These are phyloP conservation scores for Caenorhabditis sp. DNA, from an alignment of 2,888 invertebrate genomes.

Conservation along the genomic window DNA sequence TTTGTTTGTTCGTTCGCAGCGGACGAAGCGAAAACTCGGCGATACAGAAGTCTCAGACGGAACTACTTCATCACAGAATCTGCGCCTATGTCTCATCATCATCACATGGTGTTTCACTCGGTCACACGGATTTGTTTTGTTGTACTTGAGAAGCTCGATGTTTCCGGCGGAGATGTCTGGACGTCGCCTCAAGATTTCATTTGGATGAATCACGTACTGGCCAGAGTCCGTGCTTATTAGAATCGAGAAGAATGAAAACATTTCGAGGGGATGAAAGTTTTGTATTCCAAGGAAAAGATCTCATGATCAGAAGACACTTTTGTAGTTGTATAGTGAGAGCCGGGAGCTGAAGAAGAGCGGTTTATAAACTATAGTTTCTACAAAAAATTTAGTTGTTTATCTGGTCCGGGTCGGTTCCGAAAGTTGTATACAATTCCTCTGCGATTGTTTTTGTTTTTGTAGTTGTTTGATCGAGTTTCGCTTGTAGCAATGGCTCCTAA, in stretches of 20 bases:
- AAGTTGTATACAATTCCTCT: conserved; percentile 42
- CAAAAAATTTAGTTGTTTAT: conserved; percentile 42
- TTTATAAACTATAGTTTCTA: conserved; percentile 25
- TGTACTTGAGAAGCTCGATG: conserved; percentile 6
- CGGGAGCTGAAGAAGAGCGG: neutral
- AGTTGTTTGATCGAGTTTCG: conserved; percentile 40
- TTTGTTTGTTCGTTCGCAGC: conserved; percentile 13
- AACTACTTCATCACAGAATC: neutral
- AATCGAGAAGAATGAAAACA: neutral
- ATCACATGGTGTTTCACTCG: neutral
- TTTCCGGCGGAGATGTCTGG: conserved; percentile 11
- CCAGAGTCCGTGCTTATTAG: conserved; percentile 14
- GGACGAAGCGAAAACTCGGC: neutral
- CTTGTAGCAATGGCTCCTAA: conserved; percentile 36
- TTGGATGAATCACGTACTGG: conserved; percentile 10
- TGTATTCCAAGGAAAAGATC: neutral
- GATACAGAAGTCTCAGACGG: neutral
- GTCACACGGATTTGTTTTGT: conserved; percentile 18
- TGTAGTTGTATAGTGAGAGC: neutral
- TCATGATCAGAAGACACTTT: neutral
- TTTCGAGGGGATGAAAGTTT: neutral
- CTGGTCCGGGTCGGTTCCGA: conserved; percentile 2
- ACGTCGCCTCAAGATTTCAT: conserved; percentile 2
- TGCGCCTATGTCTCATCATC: neutral
- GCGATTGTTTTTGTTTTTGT: conserved; percentile 54